Conservation (phyloP, 2,888 invertebrate species). For the Andrena chrysosceles region DNA sequence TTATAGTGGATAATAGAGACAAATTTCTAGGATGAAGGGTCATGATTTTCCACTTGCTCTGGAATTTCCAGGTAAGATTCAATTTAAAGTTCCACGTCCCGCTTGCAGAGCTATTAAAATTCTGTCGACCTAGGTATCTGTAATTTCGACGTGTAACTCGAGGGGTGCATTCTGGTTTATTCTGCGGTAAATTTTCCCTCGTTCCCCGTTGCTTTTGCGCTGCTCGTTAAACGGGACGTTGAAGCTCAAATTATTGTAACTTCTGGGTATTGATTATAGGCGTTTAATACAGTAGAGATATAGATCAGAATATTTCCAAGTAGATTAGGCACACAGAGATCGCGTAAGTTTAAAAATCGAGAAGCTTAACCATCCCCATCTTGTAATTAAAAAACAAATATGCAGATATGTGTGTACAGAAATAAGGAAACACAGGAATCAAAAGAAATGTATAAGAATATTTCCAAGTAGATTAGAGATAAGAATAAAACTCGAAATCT, state of each 20-base stretch:
- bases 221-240: not conserved
- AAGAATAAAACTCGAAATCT: too few relatives aligned
- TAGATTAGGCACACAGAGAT: not conserved
- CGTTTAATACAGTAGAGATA: too few relatives aligned
- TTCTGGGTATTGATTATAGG: not conserved
- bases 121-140: conserved; percentile 5
- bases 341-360: not conserved
- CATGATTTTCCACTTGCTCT: not conserved
- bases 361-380: too few relatives aligned
- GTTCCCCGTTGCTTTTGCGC: not conserved
- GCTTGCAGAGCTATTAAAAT: conserved; percentile 19
- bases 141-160: conserved; percentile 17
- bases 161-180: not conserved
- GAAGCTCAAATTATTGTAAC: not conserved
- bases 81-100: conserved; percentile 18
- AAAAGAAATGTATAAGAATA: too few relatives aligned
- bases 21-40: not conserved
- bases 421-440: too few relatives aligned
- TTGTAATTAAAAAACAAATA: not conserved
- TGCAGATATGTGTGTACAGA: too few relatives aligned
- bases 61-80: conserved; percentile 1
- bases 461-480: too few relatives aligned
- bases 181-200: conserved; percentile 25
- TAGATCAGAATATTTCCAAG: not conserved
- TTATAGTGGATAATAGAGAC: not conserved